Conservation (phyloP, 2,888 invertebrate species). For the Mimachlamys varia region DNA sequence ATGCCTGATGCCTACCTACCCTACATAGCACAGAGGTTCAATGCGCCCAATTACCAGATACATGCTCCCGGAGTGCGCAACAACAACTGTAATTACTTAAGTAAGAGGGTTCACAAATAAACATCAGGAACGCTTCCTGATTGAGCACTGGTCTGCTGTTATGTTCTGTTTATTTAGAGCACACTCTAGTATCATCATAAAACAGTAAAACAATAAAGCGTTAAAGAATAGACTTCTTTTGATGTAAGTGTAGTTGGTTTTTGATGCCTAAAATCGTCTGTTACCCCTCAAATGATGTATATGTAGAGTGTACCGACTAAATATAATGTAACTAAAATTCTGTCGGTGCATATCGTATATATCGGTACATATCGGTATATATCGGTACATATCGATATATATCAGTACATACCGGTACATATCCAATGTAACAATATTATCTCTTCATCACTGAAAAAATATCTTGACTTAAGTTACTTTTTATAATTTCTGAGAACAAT, state of each 20-base stretch:
- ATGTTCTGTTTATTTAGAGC: not conserved
- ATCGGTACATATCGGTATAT: no score
- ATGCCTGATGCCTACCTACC: not conserved
- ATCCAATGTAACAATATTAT: no score
- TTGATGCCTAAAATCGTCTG: not conserved
- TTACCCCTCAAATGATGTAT: not conserved
- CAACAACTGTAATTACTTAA: constrained; percentile 14
- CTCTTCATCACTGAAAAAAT: no score
- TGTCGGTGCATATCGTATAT: no score
- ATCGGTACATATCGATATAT: no score
- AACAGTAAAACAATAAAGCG: not conserved
- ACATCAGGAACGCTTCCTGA: not conserved
- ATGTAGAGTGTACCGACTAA: not conserved
- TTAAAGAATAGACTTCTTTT: not conserved
- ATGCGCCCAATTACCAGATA: not conserved
- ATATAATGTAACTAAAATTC: not conserved
- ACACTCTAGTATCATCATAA: not conserved
- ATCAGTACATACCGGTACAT: no score
- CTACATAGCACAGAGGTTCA: not conserved
- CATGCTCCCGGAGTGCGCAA: not conserved
- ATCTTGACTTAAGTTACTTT: no score
- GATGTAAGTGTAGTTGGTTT: not conserved
- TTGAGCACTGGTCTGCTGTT: not conserved
- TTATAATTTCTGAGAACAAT: not conserved
- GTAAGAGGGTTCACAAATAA: constrained; percentile 6